Evolutionary conservation across 2,888 invertebrate species (phyloP), one percentile per base, ranked within the genome.

Genomic region (Hyposoter didymator): DNA sequence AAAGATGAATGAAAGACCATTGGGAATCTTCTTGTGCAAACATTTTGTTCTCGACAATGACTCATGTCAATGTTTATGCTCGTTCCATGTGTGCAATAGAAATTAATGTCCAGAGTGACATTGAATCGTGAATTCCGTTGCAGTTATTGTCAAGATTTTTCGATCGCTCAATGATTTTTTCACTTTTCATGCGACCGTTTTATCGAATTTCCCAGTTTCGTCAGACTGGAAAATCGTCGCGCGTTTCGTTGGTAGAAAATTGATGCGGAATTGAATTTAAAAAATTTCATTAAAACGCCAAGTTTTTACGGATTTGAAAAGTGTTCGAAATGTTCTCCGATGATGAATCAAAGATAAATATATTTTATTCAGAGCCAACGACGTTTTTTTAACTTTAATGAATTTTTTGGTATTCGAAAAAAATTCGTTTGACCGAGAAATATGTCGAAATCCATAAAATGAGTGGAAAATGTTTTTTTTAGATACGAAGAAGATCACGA

Each of bases 401-500:
- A 12, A 28, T 28, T 55, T 22, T 10, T 2, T 22, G 10, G 6
- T 22, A 28, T 12, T 55, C 0, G 19, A 7, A 55, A 19, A 55
- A 55, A 55, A 12, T 8, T 55, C 6, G 2, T 7, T 19, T 52
- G 55, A 55, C 10, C 2, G 35, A 22, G 10, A 22, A 55, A 55
- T 10, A 22, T 6, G n/a, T 43, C 39, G 6, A 47, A 28, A 49
- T 49, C 2, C 2, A 19, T 3, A 45, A 0, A 45, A 43, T 39
- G 12, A 73, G 45, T 17, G 12, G 28, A 5, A 59, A 59, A 45
- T 47, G 17, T 22, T 72, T 35, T 74, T 28, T 52, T 19, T 28
- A 88, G 88, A 69, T 72, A 87, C 43, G 86, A 83, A n/a, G 86
- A 88, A 12, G 82, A 86, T 47, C 73, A 52, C 17, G 85, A 78